These are phyloP conservation scores for Polydrusus tereticollis DNA, from an alignment of 2,888 invertebrate species.

Conservation along the genomic window DNA sequence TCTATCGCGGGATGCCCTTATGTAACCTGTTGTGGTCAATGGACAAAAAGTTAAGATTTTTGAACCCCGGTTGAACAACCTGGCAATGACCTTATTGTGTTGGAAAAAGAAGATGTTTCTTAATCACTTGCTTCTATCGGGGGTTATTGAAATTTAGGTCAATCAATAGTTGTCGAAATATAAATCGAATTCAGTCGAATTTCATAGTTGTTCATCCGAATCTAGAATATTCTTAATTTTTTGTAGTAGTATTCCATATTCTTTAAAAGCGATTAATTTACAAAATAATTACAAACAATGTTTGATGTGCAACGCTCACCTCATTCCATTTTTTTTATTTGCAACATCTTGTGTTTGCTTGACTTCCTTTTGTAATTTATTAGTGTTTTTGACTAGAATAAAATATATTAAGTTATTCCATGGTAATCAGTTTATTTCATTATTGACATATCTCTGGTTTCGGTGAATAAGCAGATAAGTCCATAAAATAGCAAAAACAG, in stretches of 20 bases:
- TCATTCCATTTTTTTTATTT: constrained; percentile 6
- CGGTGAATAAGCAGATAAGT: too few species aligned
- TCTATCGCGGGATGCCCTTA: constrained; percentile 23
- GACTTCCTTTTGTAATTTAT: constrained; percentile 7
- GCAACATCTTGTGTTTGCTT: constrained; percentile 11
- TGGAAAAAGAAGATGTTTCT: not conserved
- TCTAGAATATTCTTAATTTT: not conserved
- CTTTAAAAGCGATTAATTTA: not conserved
- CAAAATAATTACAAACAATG: constrained; percentile 9
- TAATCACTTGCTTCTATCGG: not conserved
- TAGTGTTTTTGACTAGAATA: not conserved
- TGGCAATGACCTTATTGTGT: constrained; percentile 29
- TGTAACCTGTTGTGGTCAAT: constrained; percentile 41
- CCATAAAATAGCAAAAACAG: too few species aligned
- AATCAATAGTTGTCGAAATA: not conserved
- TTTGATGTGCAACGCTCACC: constrained; percentile 5
- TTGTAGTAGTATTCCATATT: too few species aligned
- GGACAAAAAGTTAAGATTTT: constrained; percentile 44
- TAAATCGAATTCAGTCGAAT: not conserved
- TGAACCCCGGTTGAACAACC: constrained; percentile 40
- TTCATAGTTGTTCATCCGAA: not conserved
- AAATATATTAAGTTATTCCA: not conserved
- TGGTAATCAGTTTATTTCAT: not conserved
- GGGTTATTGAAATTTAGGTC: not conserved
- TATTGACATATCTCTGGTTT: not conserved